Conservation (phyloP, 2,888 invertebrate genomes). For the Metellina segmentata region DNA sequence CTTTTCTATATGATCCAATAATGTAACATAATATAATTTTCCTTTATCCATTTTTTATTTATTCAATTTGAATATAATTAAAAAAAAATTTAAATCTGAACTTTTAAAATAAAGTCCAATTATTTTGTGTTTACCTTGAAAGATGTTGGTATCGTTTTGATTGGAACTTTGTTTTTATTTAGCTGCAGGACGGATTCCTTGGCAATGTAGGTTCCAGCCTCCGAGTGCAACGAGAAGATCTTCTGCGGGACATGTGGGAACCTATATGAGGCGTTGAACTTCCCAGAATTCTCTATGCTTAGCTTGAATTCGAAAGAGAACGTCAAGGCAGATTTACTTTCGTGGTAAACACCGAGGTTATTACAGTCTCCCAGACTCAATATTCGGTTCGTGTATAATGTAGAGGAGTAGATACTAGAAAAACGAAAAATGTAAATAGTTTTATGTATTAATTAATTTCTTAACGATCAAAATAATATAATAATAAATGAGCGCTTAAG, state of each 20-base stretch:
- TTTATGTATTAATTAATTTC: too few species aligned
- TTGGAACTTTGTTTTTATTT: conserved; percentile 3
- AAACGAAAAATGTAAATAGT: background rate
- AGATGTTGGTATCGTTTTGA: conserved; percentile 19
- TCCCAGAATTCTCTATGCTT: background rate
- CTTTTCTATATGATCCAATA: too few species aligned
- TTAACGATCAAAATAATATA: too few species aligned
- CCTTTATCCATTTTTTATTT: too few species aligned
- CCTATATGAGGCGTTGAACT: conserved; percentile 6
- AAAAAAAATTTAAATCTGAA: too few species aligned
- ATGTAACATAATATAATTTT: too few species aligned
- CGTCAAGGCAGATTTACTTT: background rate
- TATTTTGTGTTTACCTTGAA: conserved; percentile 11
- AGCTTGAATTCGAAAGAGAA: conserved; percentile 35
- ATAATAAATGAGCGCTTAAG: too few species aligned
- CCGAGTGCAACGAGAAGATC: background rate
- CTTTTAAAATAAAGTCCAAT: background rate
- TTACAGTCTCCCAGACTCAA: conserved; percentile 31
- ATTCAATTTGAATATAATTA: too few species aligned
- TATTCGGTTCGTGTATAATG: conserved; percentile 15
- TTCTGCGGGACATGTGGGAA: conserved; percentile 29
- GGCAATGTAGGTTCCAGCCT: conserved; percentile 52
- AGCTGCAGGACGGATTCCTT: background rate
- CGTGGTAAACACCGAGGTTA: conserved; percentile 43
- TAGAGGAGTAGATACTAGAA: conserved; percentile 33